Conservation (phyloP, 2,113 vertebrate genomes). For the Erythrocercus mccallii region DNA sequence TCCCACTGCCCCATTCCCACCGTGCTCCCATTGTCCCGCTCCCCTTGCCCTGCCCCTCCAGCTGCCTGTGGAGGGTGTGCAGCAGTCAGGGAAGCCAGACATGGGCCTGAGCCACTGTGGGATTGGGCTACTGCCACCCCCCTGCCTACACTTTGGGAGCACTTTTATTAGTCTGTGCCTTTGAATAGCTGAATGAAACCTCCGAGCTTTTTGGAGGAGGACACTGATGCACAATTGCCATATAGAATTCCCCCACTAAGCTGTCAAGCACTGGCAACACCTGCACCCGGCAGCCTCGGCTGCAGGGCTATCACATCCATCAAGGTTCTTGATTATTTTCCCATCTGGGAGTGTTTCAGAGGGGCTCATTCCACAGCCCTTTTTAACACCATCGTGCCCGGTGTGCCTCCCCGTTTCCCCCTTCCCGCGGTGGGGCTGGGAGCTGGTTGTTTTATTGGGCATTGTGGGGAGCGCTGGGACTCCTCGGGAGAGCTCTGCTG, state of each 20-base stretch:
- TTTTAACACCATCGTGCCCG: not conserved
- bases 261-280: not conserved
- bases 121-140: not conserved
- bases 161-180: not conserved
- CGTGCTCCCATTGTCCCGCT: not conserved
- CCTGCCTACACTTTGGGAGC: not conserved
- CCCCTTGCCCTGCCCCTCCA: not conserved
- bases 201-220: not conserved
- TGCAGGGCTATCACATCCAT: not conserved
- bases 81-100: not conserved
- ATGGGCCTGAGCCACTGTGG: not conserved
- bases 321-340: not conserved
- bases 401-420: fast-evolving
- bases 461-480: not conserved
- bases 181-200: not conserved
- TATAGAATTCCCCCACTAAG: not conserved
- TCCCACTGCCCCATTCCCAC: not conserved
- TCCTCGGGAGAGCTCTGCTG: not conserved
- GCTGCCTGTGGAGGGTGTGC: not conserved
- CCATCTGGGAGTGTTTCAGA: not conserved
- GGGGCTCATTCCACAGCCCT: not conserved
- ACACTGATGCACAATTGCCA: not conserved
- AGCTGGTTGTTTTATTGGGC: not conserved
- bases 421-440: fast-evolving
- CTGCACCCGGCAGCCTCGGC: fast-evolving